Percentiles rank a stretch among this genome's conserved stretches.
Evolutionary conservation across 1,140 invertebrate species (phyloP).

Genomic region (Saxidomus purpurata): DNA sequence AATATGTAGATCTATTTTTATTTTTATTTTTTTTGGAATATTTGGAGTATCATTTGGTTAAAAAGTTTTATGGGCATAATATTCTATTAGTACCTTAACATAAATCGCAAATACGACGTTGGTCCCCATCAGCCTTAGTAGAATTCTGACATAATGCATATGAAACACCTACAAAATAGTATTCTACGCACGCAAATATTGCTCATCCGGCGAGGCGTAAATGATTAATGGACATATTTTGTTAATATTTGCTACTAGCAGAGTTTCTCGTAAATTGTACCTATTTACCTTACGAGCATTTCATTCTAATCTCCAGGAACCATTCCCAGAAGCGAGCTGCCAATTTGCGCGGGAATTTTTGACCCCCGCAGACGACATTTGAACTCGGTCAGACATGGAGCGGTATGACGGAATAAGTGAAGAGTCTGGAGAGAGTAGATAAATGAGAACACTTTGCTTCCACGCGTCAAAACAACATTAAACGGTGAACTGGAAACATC

Average conservation of each 20-base stretch:
- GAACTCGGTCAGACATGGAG: constrained; percentile 28
- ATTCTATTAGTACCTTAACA: no score
- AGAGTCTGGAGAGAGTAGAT: constrained; percentile 6
- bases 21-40: no score
- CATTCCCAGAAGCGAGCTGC: not conserved
- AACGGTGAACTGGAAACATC: not conserved
- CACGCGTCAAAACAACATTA: constrained; percentile 3
- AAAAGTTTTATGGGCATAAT: no score
- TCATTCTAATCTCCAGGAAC: not conserved
- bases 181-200: not conserved
- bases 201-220: not conserved
- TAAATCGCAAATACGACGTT: no score
- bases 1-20: no score
- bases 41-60: no score
- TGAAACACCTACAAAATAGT: not conserved
- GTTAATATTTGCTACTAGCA: not conserved
- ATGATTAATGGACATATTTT: no score
- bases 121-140: no score
- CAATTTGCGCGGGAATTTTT: constrained; percentile 27
- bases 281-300: not conserved
- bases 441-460: not conserved
- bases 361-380: constrained; percentile 37
- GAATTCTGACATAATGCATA: no score
- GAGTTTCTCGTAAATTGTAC: not conserved
- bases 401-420: constrained; percentile 28